phyloP scores from a whole-genome alignment of 2,113 vertebrate genomes.

The Crotophaga sulcirostris region DNA sequence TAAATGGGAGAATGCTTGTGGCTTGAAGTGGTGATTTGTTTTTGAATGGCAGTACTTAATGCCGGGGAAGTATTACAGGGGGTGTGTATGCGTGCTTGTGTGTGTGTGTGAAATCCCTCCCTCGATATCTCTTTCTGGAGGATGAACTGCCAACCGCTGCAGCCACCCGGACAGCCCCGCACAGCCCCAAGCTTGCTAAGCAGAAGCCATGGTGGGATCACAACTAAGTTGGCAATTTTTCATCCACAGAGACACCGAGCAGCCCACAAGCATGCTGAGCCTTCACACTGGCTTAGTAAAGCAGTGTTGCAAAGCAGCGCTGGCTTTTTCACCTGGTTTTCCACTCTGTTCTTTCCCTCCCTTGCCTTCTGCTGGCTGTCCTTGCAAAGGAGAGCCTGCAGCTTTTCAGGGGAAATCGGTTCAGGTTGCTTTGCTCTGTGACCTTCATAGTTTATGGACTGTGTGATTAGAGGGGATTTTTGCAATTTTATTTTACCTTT shows the following conservation, averaged over 20 bases:
- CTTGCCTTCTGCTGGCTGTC: neutral
- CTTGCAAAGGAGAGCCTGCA: neutral
- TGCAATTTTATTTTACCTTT: neutral
- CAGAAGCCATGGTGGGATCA: fast-evolving
- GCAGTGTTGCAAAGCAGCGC: neutral
- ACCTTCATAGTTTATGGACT: neutral
- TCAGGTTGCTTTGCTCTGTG: neutral
- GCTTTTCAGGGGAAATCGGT: neutral
- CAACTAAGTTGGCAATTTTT: neutral
- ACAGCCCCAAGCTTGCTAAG: neutral
- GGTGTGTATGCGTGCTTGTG: neutral
- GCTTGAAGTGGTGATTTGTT: neutral
- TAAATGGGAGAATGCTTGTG: neutral
- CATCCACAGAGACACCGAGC: neutral
- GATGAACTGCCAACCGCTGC: neutral
- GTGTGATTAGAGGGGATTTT: neutral
- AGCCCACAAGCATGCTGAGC: fast-evolving
- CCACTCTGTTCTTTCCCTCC: neutral
- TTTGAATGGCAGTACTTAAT: neutral
- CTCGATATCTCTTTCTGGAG: neutral
- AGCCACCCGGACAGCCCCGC: fast-evolving
- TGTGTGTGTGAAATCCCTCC: neutral
- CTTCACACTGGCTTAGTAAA: neutral
- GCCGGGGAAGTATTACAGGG: neutral
- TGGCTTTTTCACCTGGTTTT: neutral